phyloP scores from a whole-genome alignment of 2,797 vertebrate species.

The Aeoliscus strigatus region DNA sequence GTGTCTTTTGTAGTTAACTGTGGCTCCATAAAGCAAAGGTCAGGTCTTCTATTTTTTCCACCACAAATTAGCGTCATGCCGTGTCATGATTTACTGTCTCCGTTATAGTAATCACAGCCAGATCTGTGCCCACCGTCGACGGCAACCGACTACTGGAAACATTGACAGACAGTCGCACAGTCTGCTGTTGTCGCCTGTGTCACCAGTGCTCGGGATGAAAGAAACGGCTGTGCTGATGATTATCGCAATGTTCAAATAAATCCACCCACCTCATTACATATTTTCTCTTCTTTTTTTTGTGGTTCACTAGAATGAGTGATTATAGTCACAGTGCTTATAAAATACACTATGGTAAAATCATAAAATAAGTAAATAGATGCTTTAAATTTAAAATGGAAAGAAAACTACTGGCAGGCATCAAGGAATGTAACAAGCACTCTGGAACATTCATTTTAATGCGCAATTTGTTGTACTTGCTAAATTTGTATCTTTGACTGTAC shows the following conservation, averaged over 20 bases:
- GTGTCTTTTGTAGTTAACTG: slow-evolving; percentile 70
- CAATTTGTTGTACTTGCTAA: not conserved
- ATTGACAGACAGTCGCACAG: slow-evolving; percentile 62
- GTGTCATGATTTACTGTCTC: slow-evolving; percentile 78
- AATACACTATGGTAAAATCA: slow-evolving; percentile 21
- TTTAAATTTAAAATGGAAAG: slow-evolving; percentile 14
- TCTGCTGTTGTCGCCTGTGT: slow-evolving; percentile 56
- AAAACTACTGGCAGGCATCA: slow-evolving; percentile 22
- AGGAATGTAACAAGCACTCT: slow-evolving; percentile 20
- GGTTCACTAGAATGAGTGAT: slow-evolving; percentile 23
- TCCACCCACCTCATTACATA: slow-evolving; percentile 27
- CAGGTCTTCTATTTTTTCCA: slow-evolving; percentile 41
- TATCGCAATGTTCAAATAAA: slow-evolving; percentile 30
- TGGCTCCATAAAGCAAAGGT: slow-evolving; percentile 67
- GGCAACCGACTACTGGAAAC: slow-evolving; percentile 58
- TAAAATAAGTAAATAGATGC: slow-evolving; percentile 28
- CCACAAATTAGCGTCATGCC: slow-evolving; percentile 78
- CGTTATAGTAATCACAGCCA: slow-evolving; percentile 79
- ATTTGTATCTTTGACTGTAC: not conserved
- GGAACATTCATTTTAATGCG: slow-evolving; percentile 23
- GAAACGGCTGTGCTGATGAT: slow-evolving; percentile 25
- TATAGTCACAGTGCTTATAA: slow-evolving; percentile 28
- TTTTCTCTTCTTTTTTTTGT: slow-evolving; percentile 38
- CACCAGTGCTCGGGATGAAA: slow-evolving; percentile 32
- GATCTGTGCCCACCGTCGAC: slow-evolving; percentile 57